Percentiles rank a stretch among this genome's conserved stretches.
phyloP scores from a whole-genome alignment of 2,797 vertebrate species.

The Clarias fuscus region DNA sequence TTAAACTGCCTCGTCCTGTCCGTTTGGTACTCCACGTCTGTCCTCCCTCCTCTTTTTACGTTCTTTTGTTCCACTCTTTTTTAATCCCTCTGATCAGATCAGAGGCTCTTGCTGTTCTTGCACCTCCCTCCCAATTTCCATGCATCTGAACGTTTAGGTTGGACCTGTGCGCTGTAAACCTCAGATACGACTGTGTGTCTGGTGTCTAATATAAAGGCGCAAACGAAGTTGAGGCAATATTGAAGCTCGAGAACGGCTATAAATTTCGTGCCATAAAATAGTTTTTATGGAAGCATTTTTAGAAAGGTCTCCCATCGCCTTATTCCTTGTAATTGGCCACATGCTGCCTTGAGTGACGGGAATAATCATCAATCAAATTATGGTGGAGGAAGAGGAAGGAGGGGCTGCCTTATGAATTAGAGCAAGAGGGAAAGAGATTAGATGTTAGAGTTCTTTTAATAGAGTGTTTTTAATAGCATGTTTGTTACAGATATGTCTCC shows the following conservation, averaged over 20 bases:
- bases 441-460: constrained; percentile 2
- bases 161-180: constrained; percentile 3
- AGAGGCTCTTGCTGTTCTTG: constrained; percentile 22
- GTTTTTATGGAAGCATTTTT: constrained; percentile 27
- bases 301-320: constrained; percentile 55
- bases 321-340: constrained; percentile 76
- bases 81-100: constrained; percentile 36
- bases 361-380: constrained; percentile 94
- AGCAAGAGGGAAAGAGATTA: not conserved
- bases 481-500: not conserved
- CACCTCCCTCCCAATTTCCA: constrained; percentile 3
- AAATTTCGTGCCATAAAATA: constrained; percentile 33
- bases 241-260: not conserved
- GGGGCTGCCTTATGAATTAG: constrained; percentile 15
- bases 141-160: not conserved
- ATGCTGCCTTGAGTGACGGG: constrained; percentile 88
- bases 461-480: not conserved
- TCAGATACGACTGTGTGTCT: not conserved
- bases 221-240: constrained; percentile 15
- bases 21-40: constrained; percentile 42
- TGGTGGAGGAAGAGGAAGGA: constrained; percentile 55
- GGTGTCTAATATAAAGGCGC: constrained; percentile 23
- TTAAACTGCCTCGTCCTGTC: constrained; percentile 50
- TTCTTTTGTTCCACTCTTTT: constrained; percentile 33
- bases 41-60: constrained; percentile 59